Evolutionary conservation across 2,888 invertebrate genomes (phyloP).

Genomic region (Drosophila mimetica): DNA sequence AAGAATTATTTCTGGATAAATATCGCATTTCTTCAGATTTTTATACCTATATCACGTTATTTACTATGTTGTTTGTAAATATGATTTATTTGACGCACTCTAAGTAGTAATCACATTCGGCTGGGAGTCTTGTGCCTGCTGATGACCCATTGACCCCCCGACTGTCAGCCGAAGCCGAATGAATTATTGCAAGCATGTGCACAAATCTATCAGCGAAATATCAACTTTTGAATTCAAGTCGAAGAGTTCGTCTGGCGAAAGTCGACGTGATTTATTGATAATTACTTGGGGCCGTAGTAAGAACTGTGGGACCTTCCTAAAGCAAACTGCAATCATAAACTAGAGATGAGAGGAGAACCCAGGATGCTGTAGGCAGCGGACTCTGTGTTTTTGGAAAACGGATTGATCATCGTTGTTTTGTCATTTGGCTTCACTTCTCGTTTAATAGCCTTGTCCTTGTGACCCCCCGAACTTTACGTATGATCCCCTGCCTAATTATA

Average conservation of each 20-base stretch:
- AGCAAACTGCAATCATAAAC: background rate
- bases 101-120: conserved; percentile 21
- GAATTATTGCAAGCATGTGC: conserved; percentile 75
- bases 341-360: too few relatives aligned
- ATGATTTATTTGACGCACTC: conserved; percentile 5
- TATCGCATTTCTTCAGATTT: background rate
- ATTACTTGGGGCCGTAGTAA: conserved; percentile 27
- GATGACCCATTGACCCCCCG: conserved; percentile 48
- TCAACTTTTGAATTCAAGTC: conserved; percentile 42
- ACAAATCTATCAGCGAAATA: conserved; percentile 62
- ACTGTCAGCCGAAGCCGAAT: conserved; percentile 58
- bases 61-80: background rate
- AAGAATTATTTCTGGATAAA: background rate
- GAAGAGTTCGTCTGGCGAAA: conserved; percentile 62
- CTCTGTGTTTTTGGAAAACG: conserved; percentile 14
- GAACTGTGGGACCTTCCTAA: conserved; percentile 32
- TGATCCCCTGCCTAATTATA: conserved; percentile 46
- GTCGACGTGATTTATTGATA: conserved; percentile 63
- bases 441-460: conserved; percentile 37
- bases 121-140: background rate
- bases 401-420: conserved; percentile 51
- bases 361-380: background rate
- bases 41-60: background rate
- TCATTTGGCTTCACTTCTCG: conserved; percentile 9
- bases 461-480: conserved; percentile 33